Evolutionary conservation across 2,888 invertebrate genomes (phyloP).

Genomic region (Aphodius granarius): DNA sequence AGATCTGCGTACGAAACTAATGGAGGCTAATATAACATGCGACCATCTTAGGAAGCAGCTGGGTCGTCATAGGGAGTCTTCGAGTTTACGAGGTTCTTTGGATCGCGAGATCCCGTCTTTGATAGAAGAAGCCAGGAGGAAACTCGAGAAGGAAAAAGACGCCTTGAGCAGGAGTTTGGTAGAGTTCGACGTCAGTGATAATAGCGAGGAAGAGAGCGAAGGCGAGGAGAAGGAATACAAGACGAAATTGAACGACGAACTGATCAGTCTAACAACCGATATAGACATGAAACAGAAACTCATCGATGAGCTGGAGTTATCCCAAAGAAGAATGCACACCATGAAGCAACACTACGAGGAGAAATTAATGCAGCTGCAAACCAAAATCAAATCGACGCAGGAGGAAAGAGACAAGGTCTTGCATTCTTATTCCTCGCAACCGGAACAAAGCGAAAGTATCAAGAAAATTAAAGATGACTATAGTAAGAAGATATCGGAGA

Average conservation of each 20-base stretch:
- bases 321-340: slow-evolving; percentile 81
- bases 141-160: slow-evolving; percentile 69
- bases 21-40: slow-evolving; percentile 83
- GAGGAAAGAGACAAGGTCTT: slow-evolving; percentile 90
- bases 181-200: slow-evolving; percentile 59
- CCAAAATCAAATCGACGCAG: slow-evolving; percentile 84
- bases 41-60: slow-evolving; percentile 67
- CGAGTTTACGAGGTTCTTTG: slow-evolving; percentile 29
- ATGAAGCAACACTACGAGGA: slow-evolving; percentile 92
- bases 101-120: slow-evolving; percentile 57
- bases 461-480: slow-evolving; percentile 87
- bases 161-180: slow-evolving; percentile 47
- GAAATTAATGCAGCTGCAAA: slow-evolving; percentile 80
- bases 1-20: slow-evolving; percentile 81
- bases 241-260: slow-evolving; percentile 73
- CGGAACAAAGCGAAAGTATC: slow-evolving; percentile 67
- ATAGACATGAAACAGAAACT: slow-evolving; percentile 93
- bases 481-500: slow-evolving; percentile 77
- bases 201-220: slow-evolving; percentile 62
- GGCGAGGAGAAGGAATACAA: slow-evolving; percentile 59
- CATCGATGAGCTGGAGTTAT: slow-evolving; percentile 90
- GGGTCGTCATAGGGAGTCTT: slow-evolving; percentile 37
- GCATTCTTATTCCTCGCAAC: slow-evolving; percentile 52
- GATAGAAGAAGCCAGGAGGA: slow-evolving; percentile 78
- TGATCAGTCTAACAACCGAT: slow-evolving; percentile 88